Percentiles rank a stretch among this genome's conserved stretches.
phyloP scores from a whole-genome alignment of 1,140 invertebrate genomes.

The Papilio xuthus region DNA sequence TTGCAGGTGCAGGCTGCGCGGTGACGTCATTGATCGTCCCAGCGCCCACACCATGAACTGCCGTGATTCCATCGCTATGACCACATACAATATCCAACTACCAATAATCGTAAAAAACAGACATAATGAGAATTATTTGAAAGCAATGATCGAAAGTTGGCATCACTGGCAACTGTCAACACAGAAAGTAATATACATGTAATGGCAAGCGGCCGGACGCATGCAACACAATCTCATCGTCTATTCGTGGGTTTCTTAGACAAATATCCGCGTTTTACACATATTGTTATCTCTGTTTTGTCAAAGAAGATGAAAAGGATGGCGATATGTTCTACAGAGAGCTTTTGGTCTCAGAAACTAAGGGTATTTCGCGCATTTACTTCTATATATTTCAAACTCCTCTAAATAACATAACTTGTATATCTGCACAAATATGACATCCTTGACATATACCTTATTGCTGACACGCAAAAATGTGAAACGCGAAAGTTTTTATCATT shows the following conservation, averaged over 20 bases:
- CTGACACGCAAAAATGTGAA: background rate
- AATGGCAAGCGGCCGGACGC: constrained; percentile 17
- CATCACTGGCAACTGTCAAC: background rate
- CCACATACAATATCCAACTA: background rate
- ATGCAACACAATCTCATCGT: background rate
- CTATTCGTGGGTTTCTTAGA: too few species aligned
- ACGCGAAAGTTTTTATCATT: background rate
- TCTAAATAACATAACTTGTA: background rate
- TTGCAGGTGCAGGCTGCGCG: constrained; percentile 34
- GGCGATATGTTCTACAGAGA: too few species aligned
- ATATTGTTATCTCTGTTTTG: too few species aligned
- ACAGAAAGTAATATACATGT: background rate
- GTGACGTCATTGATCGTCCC: constrained; percentile 32
- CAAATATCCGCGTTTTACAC: too few species aligned
- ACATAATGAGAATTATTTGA: constrained; percentile 20
- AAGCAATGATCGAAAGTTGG: constrained; percentile 11
- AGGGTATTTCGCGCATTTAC: too few species aligned
- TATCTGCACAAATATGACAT: background rate
- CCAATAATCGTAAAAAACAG: background rate
- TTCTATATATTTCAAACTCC: too few species aligned
- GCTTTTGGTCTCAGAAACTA: too few species aligned
- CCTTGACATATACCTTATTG: background rate
- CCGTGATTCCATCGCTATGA: constrained; percentile 21
- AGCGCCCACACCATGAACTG: background rate
- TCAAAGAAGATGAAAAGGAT: too few species aligned